Percentiles rank a stretch among this genome's conserved stretches.
Conservation (phyloP, 2,797 vertebrate species). For the Rhyacichthys aspro region DNA sequence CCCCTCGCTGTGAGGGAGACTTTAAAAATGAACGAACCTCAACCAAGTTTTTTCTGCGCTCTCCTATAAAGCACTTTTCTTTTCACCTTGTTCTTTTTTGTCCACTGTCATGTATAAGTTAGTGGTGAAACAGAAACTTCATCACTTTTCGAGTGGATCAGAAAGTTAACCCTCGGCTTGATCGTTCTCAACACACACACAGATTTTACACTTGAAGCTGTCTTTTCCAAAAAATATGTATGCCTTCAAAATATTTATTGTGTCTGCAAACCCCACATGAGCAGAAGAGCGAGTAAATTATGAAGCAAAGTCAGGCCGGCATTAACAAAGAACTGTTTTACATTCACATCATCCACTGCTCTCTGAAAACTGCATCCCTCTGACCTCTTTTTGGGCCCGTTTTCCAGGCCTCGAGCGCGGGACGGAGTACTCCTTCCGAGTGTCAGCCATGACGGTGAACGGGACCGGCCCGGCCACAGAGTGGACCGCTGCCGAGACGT, state of each 20-base stretch:
- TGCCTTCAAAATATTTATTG: conserved; percentile 49
- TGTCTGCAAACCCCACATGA: conserved; percentile 27
- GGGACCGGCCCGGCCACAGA: conserved; percentile 93
- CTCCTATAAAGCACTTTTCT: conserved; percentile 11
- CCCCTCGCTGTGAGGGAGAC: conserved; percentile 44
- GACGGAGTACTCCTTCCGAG: conserved; percentile 93
- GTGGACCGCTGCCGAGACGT: conserved; percentile 91
- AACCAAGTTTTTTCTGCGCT: conserved; percentile 6
- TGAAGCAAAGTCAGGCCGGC: conserved; percentile 3
- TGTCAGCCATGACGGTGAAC: conserved; percentile 91
- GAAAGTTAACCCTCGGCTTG: conserved; percentile 20
- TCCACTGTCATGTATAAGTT: conserved; percentile 20
- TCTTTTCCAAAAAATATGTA: conserved; percentile 44
- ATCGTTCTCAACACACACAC: conserved; percentile 25
- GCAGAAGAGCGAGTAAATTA: conserved; percentile 20
- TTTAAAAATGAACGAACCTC: conserved; percentile 34
- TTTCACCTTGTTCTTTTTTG: neutral
- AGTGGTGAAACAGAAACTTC: conserved; percentile 19
- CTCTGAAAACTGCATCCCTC: neutral
- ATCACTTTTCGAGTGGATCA: conserved; percentile 12
- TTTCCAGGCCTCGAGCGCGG: conserved; percentile 90
- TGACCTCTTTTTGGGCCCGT: conserved; percentile 6
- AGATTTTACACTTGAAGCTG: conserved; percentile 41
- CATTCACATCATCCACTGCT: neutral
- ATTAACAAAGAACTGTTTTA: conserved; percentile 10